These are phyloP conservation scores for Sebastes wilsoni DNA, from an alignment of 2,797 vertebrate species.

Conservation along the genomic window DNA sequence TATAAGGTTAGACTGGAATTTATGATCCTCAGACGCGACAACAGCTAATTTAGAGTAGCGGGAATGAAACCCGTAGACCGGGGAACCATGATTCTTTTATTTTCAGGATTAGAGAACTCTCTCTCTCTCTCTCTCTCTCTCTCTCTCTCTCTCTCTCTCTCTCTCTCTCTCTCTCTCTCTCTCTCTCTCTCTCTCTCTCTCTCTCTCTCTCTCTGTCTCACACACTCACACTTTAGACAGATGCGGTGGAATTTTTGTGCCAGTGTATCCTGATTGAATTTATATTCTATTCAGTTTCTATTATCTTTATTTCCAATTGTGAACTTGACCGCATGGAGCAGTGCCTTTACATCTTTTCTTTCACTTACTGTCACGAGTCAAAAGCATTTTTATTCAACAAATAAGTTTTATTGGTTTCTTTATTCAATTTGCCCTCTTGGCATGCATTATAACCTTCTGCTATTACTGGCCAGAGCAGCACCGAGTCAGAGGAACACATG, in stretches of 20 bases:
- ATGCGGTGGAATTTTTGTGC: constrained; percentile 1
- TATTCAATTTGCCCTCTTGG: constrained; percentile 22
- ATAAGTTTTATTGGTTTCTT: constrained; percentile 17
- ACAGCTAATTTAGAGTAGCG: constrained; percentile 73
- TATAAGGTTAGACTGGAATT: constrained; percentile 88
- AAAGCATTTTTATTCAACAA: constrained; percentile 2
- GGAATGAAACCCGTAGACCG: constrained; percentile 64
- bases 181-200: background rate
- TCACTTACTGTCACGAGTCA: constrained; percentile 10
- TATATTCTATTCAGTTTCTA: constrained; percentile 37
- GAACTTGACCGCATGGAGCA: background rate
- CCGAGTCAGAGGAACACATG: background rate
- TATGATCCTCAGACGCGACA: constrained; percentile 76
- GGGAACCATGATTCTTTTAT: constrained; percentile 69
- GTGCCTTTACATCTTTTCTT: background rate
- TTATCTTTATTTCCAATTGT: constrained; percentile 42
- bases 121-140: background rate
- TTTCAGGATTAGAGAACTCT: constrained; percentile 45
- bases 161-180: background rate
- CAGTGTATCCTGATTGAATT: constrained; percentile 23
- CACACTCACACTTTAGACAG: background rate
- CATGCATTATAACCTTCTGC: background rate
- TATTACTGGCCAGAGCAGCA: background rate
- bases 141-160: too few species aligned
- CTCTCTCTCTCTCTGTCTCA: too few species aligned